Percentiles rank a stretch among this genome's conserved stretches.
Evolutionary conservation across 2,888 invertebrate genomes (phyloP).

Genomic region (Leistus spinibarbis): DNA sequence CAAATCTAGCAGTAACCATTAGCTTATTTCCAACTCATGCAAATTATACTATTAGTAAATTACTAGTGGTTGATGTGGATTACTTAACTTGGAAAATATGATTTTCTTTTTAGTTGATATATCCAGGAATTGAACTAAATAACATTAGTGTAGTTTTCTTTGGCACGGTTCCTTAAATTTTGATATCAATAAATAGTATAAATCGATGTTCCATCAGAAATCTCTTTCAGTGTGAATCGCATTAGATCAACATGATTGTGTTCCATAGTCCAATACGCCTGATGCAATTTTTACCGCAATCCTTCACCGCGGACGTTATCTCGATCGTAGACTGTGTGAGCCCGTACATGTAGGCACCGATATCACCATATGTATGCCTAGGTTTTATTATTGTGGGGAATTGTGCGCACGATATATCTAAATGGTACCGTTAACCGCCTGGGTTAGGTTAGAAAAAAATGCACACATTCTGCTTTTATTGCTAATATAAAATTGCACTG

Average conservation of each 20-base stretch:
- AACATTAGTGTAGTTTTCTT: no score
- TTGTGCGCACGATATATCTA: not conserved
- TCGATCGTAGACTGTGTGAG: constrained; percentile 7
- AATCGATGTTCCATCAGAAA: no score
- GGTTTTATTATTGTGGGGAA: not conserved
- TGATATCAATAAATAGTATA: no score
- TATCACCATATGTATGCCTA: not conserved
- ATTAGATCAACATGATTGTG: not conserved
- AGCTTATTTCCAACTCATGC: no score
- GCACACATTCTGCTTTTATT: not conserved
- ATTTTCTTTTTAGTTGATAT: no score
- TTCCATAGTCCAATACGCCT: constrained; percentile 20
- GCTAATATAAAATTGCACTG: not conserved
- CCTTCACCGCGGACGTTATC: constrained; percentile 23
- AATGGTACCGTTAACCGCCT: not conserved
- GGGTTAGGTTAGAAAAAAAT: not conserved
- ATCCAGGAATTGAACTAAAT: no score
- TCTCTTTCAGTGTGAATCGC: no score
- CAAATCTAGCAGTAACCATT: no score
- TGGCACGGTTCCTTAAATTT: no score
- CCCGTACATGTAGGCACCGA: not conserved
- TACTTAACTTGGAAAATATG: no score
- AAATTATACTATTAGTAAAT: no score
- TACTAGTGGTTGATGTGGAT: no score
- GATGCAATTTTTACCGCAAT: constrained; percentile 25